Percentiles rank a stretch among this genome's conserved stretches.
phyloP scores from a whole-genome alignment of 2,888 invertebrate genomes.

The Scaptomyza cyrtandrae region DNA sequence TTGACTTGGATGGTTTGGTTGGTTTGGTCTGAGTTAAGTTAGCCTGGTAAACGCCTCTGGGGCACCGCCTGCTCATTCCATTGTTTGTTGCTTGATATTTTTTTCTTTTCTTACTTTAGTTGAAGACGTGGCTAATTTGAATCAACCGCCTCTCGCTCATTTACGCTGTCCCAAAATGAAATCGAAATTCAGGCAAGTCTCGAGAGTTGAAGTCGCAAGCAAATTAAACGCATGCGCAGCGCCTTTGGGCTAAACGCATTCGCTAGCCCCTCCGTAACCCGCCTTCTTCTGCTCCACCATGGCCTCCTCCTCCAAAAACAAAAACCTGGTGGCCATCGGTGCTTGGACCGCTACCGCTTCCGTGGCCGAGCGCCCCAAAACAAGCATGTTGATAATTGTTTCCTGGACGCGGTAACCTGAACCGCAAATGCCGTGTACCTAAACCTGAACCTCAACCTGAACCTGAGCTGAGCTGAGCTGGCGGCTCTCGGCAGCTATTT shows the following conservation, averaged over 20 bases:
- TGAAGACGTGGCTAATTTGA: slow-evolving; percentile 80
- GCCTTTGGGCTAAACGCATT: slow-evolving; percentile 57
- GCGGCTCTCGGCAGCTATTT: slow-evolving; percentile 27
- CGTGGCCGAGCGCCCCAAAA: slow-evolving; percentile 62
- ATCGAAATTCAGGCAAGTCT: slow-evolving; percentile 55
- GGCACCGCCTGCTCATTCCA: slow-evolving; percentile 77
- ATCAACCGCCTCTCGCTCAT: slow-evolving; percentile 80
- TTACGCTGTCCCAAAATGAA: slow-evolving; percentile 78
- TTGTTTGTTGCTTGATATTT: slow-evolving; percentile 77
- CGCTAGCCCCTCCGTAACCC: slow-evolving; percentile 26
- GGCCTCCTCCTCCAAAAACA: background rate
- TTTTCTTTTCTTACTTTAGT: slow-evolving; percentile 1
- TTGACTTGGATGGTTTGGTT: slow-evolving; percentile 32
- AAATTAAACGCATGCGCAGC: slow-evolving; percentile 78
- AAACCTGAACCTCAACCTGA: slow-evolving; percentile 50
- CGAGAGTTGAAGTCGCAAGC: slow-evolving; percentile 31
- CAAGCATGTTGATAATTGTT: slow-evolving; percentile 79
- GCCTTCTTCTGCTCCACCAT: background rate
- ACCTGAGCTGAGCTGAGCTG: slow-evolving; percentile 55
- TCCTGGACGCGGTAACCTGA: slow-evolving; percentile 77
- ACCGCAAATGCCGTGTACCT: slow-evolving; percentile 16
- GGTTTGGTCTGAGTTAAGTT: slow-evolving; percentile 34
- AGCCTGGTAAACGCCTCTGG: slow-evolving; percentile 76
- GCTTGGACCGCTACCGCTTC: slow-evolving; percentile 54
- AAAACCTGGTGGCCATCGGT: slow-evolving; percentile 55